Percentiles rank a stretch among this genome's conserved stretches.
These are phyloP conservation scores for Drosophila mayaguana DNA, from an alignment of 2,888 invertebrate genomes.

Conservation along the genomic window DNA sequence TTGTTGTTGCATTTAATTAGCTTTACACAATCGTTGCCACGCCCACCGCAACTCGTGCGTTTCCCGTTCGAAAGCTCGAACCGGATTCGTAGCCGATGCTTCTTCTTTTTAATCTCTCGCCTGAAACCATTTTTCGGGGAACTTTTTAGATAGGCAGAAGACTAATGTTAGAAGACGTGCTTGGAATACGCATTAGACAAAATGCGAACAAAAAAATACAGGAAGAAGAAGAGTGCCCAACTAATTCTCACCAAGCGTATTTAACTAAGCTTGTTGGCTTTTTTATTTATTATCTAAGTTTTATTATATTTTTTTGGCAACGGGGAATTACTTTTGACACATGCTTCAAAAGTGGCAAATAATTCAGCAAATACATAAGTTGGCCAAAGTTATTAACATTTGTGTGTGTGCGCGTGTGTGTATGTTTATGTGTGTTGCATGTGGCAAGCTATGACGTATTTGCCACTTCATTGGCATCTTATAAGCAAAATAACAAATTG, in stretches of 20 bases:
- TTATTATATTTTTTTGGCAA: not conserved
- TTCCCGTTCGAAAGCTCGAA: conserved; percentile 8
- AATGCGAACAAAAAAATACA: conserved; percentile 1
- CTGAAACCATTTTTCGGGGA: conserved; percentile 25
- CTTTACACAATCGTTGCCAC: conserved; percentile 7
- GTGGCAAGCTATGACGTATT: conserved; percentile 41
- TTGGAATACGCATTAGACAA: conserved; percentile 12
- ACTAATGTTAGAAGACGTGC: conserved; percentile 12
- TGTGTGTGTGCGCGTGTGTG: not conserved
- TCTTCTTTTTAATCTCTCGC: conserved; percentile 1
- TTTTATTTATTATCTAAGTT: not conserved
- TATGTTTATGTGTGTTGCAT: not conserved
- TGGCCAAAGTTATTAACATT: conserved; percentile 24
- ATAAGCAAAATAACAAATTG: conserved; percentile 13
- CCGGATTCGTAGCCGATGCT: not conserved
- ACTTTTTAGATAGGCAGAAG: conserved; percentile 20
- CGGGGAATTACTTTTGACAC: conserved; percentile 47
- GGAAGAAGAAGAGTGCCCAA: conserved; percentile 19
- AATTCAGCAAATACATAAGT: conserved; percentile 42
- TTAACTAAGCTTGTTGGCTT: conserved; percentile 9
- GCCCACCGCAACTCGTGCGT: not conserved
- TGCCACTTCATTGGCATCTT: conserved; percentile 41
- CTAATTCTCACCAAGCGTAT: conserved; percentile 10
- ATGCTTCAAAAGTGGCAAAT: conserved; percentile 29
- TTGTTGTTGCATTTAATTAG: conserved; percentile 32